Conservation (phyloP, 1,140 invertebrate species). For the Zaprionus capensis region DNA sequence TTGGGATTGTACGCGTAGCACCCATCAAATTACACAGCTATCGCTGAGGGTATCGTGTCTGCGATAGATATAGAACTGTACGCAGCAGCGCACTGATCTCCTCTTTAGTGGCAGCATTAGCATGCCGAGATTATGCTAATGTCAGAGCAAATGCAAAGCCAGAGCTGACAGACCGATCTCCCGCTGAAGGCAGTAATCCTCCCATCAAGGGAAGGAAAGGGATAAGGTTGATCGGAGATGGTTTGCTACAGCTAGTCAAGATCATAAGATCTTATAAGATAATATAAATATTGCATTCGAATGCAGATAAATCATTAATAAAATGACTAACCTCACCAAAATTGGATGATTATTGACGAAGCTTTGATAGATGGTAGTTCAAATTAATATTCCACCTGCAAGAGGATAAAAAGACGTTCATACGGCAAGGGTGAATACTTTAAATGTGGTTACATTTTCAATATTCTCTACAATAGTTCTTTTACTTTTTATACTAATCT, state of each 20-base stretch:
- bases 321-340: too few species aligned
- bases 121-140: constrained; percentile 54
- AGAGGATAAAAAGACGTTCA: too few species aligned
- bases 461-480: too few species aligned
- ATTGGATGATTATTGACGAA: too few species aligned
- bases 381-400: too few species aligned
- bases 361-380: too few species aligned
- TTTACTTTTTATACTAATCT: too few species aligned
- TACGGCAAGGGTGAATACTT: too few species aligned
- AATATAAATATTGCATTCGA: not conserved
- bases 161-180: not conserved
- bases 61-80: constrained; percentile 36
- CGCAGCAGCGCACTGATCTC: constrained; percentile 34
- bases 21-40: constrained; percentile 41
- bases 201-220: not conserved
- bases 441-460: too few species aligned
- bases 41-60: constrained; percentile 12
- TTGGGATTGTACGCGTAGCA: constrained; percentile 26
- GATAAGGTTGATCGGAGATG: not conserved
- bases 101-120: constrained; percentile 33
- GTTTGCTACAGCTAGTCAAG: not conserved
- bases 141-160: not conserved
- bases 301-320: too few species aligned
- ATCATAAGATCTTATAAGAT: not conserved
- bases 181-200: not conserved